Conservation (phyloP, 2,113 vertebrate species). For the Rhagologus leucostigma region DNA sequence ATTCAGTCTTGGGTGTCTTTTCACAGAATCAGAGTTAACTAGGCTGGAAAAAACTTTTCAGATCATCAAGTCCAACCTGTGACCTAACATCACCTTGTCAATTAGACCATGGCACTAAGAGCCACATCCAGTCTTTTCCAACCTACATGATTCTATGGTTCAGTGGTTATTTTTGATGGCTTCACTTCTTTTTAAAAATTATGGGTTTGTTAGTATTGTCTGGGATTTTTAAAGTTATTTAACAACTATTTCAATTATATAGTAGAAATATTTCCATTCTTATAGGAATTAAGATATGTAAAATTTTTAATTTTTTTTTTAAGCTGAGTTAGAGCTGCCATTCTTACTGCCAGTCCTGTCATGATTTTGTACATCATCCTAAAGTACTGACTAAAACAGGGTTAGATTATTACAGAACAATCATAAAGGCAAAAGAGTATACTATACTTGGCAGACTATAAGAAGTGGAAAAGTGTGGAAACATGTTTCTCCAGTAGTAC, state of each 20-base stretch:
- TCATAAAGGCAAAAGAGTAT: not conserved
- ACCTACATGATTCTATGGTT: not conserved
- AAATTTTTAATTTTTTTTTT: not conserved
- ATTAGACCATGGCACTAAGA: too few species aligned
- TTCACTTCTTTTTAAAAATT: not conserved
- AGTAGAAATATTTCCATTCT: not conserved
- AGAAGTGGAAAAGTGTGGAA: not conserved
- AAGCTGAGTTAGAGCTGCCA: not conserved
- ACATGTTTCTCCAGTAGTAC: not conserved
- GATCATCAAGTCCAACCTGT: not conserved
- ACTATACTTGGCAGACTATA: too few species aligned
- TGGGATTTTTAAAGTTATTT: not conserved
- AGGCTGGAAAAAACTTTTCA: not conserved
- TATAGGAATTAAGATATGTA: not conserved
- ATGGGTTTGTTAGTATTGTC: not conserved
- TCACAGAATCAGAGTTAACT: not conserved
- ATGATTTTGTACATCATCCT: not conserved
- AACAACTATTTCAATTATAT: not conserved
- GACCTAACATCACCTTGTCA: not conserved
- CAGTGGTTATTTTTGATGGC: not conserved
- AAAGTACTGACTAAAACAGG: not conserved
- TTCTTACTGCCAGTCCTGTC: not conserved
- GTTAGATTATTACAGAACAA: not conserved
- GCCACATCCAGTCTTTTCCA: not conserved
- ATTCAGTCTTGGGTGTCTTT: not conserved